Evolutionary conservation across 1,140 invertebrate species (phyloP), one percentile per base, ranked within the genome.

Genomic region (Drepana arcuata): DNA sequence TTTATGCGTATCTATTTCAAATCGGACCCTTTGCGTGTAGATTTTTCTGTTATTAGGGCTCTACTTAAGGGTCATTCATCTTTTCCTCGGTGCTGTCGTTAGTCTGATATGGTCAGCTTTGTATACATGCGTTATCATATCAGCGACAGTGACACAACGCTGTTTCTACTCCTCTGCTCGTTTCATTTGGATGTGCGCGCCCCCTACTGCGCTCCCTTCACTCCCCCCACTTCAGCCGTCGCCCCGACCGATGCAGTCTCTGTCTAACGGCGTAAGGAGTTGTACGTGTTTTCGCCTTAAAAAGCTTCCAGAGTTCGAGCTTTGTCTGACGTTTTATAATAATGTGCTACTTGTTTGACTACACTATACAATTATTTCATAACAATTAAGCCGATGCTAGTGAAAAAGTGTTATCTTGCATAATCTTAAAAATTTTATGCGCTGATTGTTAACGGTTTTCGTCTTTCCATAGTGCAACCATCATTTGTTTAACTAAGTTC

Each of bases 121-220:
- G 67, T 75, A 65, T 71, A 71, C 68, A 66, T 65, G 73, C 53
- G 71, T 78, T 73, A 78, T 80, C 70, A 75, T 75, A 80, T 77
- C 75, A 74, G 44, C 41, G 34, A 44, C 39, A 54, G 53, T 58
- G 56, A 67, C 60, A 75, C 15, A 58, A 59, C 60, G 65, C 60
- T 77, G 62, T 63, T 73, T 72, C 66, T 70, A 69, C 69, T 68
- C 66, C 64, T 67, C 38, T 55, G 41, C 30, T 43, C 63, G 57
- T 62, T 55, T 43, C 18, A 21, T 4, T 9, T 58, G 61, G 62
- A 68, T 48, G 63, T 52, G 61, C 63, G 59, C 60, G 67, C 69
- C 69, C 68, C 70, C 64, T 64, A 59, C 65, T 58, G 58, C 46
- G 61, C 37, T 51, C 57, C 54, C 43, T 54, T 53, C 45, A n/a